These are phyloP conservation scores for Drosophila peninsularis DNA, from an alignment of 2,888 invertebrate genomes.

Conservation along the genomic window DNA sequence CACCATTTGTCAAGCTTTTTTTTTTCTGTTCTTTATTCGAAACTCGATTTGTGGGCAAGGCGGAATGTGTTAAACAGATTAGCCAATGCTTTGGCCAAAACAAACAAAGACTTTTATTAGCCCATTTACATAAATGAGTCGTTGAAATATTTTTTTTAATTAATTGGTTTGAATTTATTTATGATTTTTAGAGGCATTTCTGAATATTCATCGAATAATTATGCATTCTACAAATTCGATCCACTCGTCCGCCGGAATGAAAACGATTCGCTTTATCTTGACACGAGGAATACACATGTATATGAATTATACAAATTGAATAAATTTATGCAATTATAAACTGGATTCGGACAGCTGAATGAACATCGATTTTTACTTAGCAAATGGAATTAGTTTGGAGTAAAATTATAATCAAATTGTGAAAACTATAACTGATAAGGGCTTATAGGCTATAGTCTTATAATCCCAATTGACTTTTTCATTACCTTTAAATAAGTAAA, in stretches of 20 bases:
- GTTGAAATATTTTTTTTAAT: conserved; percentile 51
- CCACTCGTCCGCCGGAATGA: conserved; percentile 18
- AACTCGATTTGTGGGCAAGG: conserved; percentile 25
- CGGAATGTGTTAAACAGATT: conserved; percentile 69
- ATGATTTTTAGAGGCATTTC: conserved; percentile 35
- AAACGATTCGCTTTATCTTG: conserved; percentile 2
- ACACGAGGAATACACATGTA: background rate
- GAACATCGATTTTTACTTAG: conserved; percentile 9
- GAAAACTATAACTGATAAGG: background rate
- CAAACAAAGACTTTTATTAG: conserved; percentile 55
- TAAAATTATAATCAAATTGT: background rate
- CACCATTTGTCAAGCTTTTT: conserved; percentile 36
- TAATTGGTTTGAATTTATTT: conserved; percentile 70
- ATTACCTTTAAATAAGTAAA: background rate
- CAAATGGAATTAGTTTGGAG: background rate
- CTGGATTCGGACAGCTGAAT: background rate
- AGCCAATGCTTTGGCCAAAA: conserved; percentile 38
- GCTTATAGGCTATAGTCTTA: too few species aligned
- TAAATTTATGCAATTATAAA: conserved; percentile 1
- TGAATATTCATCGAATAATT: conserved; percentile 58
- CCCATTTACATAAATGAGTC: conserved; percentile 64
- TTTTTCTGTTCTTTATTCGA: conserved; percentile 44
- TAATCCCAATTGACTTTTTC: background rate
- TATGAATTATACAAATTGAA: background rate
- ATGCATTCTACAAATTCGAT: conserved; percentile 34